Base-by-base conservation (phyloP, 2,113 vertebrate genomes). In the Alouatta palliata region DNA sequence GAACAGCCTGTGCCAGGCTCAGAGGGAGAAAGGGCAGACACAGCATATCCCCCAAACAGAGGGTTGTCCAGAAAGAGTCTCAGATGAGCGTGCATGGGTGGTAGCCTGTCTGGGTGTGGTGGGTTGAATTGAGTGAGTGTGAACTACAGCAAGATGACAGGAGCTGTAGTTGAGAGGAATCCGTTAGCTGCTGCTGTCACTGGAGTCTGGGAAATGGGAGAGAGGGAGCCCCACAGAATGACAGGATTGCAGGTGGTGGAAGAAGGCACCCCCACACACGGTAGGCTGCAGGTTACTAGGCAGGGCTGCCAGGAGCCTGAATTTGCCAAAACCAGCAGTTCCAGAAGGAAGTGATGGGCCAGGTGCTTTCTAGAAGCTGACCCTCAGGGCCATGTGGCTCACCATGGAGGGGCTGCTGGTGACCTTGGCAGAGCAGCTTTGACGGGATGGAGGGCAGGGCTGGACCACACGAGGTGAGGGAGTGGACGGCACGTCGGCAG, bases 401-500 rank as follows among this genome's bases (percentile, higher is more conserved):
- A 16, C 49, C 14, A 0, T 20, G 10, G 2, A 68, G 40, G 16
- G 58, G 10, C 70, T 32, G 25, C 47, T 30, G 71, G 58, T 61
- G 40, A 21, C 56, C 19, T 45, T 9, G 10, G 58, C 70, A 76
- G 58, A 80, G 32, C 0, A 1, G 37, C 84, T 66, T 35, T 21
- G 47, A 13, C 25, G 43, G 61, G 30, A 11, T 37, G 3, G 2
- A 21, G 76, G 40, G 40, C 16, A 71, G 80, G 45, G 56, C 45
- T 3, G 25, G 30, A 49, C 10, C 1, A 13, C 27, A 3, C 0
- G 1, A 1, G 16, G 27, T 1, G 52, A 17, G 43, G 35, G 61
- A 27, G 30, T 23, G 3, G 14, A 12, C n/a, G 52, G 73, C 23
- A 5, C 2, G 2, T 3, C 5, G 54, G 19, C n/a, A 70, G 30